phyloP scores from a whole-genome alignment of 2,113 vertebrate genomes.

The Lichenostomus cassidix region DNA sequence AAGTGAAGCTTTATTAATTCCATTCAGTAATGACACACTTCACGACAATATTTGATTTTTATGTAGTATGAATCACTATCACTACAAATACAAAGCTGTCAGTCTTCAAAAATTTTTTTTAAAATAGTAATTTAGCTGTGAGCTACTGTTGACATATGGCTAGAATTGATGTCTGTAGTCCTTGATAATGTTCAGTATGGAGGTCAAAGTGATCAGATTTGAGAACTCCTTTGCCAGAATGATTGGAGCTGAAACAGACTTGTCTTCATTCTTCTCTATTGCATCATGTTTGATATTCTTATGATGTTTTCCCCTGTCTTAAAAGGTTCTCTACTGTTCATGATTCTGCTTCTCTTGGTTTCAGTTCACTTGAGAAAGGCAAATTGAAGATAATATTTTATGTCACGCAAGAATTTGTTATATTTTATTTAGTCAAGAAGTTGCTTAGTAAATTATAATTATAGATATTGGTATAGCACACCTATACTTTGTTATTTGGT shows the following conservation, averaged over 20 bases:
- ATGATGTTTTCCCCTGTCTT: rapidly evolving
- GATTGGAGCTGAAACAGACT: not conserved
- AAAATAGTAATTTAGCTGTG: not conserved
- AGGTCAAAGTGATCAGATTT: not conserved
- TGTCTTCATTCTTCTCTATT: not conserved
- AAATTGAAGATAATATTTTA: not conserved
- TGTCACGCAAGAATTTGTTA: not conserved
- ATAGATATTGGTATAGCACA: not conserved
- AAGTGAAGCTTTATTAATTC: not conserved
- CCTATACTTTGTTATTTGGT: not conserved
- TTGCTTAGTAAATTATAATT: not conserved
- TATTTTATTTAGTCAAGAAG: not conserved
- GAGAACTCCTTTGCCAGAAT: not conserved
- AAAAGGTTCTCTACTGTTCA: not conserved
- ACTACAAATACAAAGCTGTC: not conserved
- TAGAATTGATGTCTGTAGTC: not conserved
- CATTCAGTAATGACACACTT: not conserved
- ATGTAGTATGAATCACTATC: not conserved
- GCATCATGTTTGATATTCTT: not conserved
- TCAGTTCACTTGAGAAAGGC: not conserved
- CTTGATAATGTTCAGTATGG: not conserved
- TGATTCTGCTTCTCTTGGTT: not conserved
- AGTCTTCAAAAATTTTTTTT: not conserved
- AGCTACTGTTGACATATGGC: not conserved
- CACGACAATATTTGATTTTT: not conserved